A percentile compares a stretch with the other conserved stretches of the same genome.
phyloP scores from a whole-genome alignment of 37 sponge, comb jelly and placozoan genomes.

The Geodia barretti region DNA sequence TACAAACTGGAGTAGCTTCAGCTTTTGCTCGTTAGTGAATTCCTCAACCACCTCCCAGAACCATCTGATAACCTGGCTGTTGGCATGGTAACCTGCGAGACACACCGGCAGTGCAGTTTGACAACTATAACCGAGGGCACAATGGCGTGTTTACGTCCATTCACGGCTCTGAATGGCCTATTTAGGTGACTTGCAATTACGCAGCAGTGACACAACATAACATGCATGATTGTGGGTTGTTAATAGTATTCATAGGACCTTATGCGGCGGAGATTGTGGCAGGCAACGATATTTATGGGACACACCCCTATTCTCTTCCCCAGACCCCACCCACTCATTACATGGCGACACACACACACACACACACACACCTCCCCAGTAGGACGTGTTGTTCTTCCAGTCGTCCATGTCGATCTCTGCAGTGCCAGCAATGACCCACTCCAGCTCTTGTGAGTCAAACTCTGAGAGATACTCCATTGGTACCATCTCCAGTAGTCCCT shows the following conservation, averaged over 20 bases:
- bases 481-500: constrained; percentile 80
- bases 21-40: constrained; percentile 77
- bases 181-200: neutral
- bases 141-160: neutral
- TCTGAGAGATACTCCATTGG: constrained; percentile 46
- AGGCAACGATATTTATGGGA: no score
- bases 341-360: neutral
- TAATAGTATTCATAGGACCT: no score
- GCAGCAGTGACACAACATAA: no score
- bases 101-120: neutral
- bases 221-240: no score
- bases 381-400: constrained; percentile 83
- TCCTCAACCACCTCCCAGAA: constrained; percentile 86
- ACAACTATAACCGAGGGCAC: no score
- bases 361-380: constrained; percentile 62
- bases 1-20: constrained; percentile 87
- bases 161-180: neutral
- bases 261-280: no score
- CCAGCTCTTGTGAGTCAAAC: constrained; percentile 90
- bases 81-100: constrained; percentile 58
- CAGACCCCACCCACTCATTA: neutral
- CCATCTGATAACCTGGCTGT: constrained; percentile 55
- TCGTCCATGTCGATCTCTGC: constrained; percentile 85
- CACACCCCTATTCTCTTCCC: no score
- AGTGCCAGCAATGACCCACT: constrained; percentile 90